These are phyloP conservation scores for Clarias macrocephalus DNA, from an alignment of 2,113 vertebrate species.

Conservation along the genomic window DNA sequence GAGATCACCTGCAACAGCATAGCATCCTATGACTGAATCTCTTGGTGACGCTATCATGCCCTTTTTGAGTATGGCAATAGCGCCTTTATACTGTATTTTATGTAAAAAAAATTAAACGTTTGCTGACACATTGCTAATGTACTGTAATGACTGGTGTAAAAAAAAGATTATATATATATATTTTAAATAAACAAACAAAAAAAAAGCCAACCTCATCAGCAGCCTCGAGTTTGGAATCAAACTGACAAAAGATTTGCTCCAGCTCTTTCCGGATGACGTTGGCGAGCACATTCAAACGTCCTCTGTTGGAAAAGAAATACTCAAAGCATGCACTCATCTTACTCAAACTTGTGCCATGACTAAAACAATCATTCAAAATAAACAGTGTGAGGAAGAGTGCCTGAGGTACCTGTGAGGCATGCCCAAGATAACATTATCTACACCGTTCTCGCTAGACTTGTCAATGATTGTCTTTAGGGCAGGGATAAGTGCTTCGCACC, in stretches of 20 bases:
- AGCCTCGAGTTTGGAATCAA: conserved; percentile 95
- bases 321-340: neutral
- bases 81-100: neutral
- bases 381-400: neutral
- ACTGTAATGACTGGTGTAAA: neutral
- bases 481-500: conserved; percentile 92
- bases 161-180: too few species aligned
- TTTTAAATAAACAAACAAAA: too few species aligned
- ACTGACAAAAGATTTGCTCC: conserved; percentile 99
- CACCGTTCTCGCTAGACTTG: conserved; percentile 89
- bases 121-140: neutral
- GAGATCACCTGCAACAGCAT: neutral
- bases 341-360: neutral
- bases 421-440: conserved; percentile 97
- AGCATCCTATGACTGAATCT: neutral
- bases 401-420: conserved; percentile 92
- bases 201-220: conserved; percentile 84
- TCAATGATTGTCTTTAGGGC: conserved; percentile 97
- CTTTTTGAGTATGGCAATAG: neutral
- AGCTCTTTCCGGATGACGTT: conserved; percentile 96
- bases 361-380: neutral
- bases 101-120: neutral
- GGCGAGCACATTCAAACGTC: conserved; percentile 92
- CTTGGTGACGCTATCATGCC: neutral
- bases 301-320: conserved; percentile 67